phyloP scores from a whole-genome alignment of 2,797 vertebrate genomes.

The Coracias cyanogaster region DNA sequence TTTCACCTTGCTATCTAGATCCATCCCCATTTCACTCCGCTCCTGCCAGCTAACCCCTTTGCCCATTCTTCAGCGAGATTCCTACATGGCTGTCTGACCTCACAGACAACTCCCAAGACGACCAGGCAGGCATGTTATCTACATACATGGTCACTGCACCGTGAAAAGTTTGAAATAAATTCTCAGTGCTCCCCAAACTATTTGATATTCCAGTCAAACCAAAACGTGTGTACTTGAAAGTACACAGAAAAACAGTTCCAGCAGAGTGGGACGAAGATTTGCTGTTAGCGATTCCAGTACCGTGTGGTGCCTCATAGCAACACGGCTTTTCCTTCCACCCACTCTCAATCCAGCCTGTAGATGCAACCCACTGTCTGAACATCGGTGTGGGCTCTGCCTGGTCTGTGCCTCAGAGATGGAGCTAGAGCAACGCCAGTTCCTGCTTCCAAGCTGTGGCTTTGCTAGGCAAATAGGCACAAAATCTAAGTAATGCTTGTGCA shows the following conservation, averaged over 20 bases:
- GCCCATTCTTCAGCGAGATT: background rate
- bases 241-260: background rate
- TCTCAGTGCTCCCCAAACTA: background rate
- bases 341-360: background rate
- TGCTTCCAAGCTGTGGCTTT: background rate
- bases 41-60: background rate
- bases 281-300: background rate
- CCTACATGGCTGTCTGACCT: background rate
- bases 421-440: background rate
- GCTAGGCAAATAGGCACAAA: background rate
- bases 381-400: background rate
- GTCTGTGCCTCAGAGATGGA: background rate
- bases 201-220: constrained; percentile 17
- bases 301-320: background rate
- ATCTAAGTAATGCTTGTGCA: background rate
- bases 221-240: background rate
- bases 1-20: background rate
- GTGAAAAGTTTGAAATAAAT: background rate
- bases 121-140: background rate
- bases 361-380: background rate
- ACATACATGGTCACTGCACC: accelerated
- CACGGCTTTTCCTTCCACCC: background rate
- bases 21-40: background rate
- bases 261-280: constrained; percentile 2
- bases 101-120: background rate